Evolutionary conservation across 2,113 vertebrate species (phyloP), one percentile per base, ranked within the genome.

Genomic region (Apteryx owenii): DNA sequence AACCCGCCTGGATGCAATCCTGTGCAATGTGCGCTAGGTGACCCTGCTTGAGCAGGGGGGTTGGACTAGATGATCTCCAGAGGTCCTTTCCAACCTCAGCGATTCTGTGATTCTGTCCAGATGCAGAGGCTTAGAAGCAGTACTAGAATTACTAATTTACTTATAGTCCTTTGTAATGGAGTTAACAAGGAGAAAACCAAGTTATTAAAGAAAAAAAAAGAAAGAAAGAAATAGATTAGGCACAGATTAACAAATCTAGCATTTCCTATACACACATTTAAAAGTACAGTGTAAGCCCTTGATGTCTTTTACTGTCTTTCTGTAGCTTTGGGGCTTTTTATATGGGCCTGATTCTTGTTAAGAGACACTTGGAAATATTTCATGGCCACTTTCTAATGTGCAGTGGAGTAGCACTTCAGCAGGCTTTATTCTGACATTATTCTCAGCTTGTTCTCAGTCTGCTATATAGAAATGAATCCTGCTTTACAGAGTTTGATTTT

Each of bases 231-330:
- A 77, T n/a, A 42, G 15, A 28, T 42, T 58, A 58, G 12, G 9
- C 29, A 31, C 29, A 33, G 56, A 33, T 58, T 58, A 58, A 58
- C 17, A 58, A 58, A 8, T 73, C 40, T 88, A 40, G 36, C 2
- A 3, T 33, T 68, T 5, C 3, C 8, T 71, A 12, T 15, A 71
- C 0, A 2, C 23, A 51, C 2, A 22, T 70, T 77, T 31, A 44
- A 29, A 90, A 89, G 17, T 36, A 23, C 29, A 53, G 0, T 42
- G 25, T 61, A 73, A 56, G 8, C 9, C 7, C 5, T 88, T 77
- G 11, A 19, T 53, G 7, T 10, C 26, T 72, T 82, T 70, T 56
- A 38, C 9, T 31, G 10, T 19, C 19, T 70, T 29, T 76, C 44
- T 81, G 28, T 22, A 71, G 10, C 5, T 80, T 92, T 70, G 42